Conservation (phyloP, 1,140 invertebrate species). For the Hylyphantes graminicola region DNA sequence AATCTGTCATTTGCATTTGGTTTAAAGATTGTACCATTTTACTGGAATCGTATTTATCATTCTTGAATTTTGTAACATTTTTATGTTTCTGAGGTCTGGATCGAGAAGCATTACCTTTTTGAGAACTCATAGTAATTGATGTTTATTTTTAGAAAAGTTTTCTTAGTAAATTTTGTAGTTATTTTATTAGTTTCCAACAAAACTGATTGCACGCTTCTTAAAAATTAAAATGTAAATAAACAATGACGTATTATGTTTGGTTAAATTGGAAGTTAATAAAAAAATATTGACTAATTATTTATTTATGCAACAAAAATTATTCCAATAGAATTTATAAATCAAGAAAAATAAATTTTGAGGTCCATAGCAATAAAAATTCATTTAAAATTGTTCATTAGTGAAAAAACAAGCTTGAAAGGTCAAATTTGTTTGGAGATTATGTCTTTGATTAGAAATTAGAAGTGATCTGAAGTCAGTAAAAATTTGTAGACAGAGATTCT, state of each 20-base stretch:
- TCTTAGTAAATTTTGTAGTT: background rate
- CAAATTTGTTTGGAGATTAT: too few relatives aligned
- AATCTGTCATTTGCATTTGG: constrained; percentile 77
- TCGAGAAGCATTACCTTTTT: constrained; percentile 76
- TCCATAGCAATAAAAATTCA: too few relatives aligned
- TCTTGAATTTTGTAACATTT: constrained; percentile 84
- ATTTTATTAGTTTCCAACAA: too few relatives aligned
- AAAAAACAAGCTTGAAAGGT: too few relatives aligned
- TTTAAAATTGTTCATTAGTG: too few relatives aligned
- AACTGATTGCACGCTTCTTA: background rate
- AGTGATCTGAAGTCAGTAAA: too few relatives aligned
- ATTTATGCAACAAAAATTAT: background rate
- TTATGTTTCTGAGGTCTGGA: constrained; percentile 84
- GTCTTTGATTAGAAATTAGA: too few relatives aligned
- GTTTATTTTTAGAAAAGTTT: background rate
- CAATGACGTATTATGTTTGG: background rate
- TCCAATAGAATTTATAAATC: background rate
- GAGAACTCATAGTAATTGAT: constrained; percentile 75
- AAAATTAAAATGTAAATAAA: background rate
- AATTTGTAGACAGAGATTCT: too few relatives aligned
- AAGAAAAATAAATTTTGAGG: too few relatives aligned
- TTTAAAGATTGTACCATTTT: constrained; percentile 79
- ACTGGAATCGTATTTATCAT: constrained; percentile 64
- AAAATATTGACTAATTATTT: background rate
- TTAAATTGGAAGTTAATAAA: background rate